These are phyloP conservation scores for Calliphora vomitoria DNA, from an alignment of 2,888 invertebrate species.

Conservation along the genomic window DNA sequence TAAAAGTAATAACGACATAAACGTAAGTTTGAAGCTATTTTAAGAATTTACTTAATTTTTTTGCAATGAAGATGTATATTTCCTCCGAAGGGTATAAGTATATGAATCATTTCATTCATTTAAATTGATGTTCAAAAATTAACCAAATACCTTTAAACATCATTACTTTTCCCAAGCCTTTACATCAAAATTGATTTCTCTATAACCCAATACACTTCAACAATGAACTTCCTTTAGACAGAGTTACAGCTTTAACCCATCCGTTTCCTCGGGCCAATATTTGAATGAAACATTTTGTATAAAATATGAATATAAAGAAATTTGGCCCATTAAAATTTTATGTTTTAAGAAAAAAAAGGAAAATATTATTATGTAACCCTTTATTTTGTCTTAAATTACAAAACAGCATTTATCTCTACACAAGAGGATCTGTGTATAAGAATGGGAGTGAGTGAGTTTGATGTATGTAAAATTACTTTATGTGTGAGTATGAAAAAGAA, in stretches of 20 bases:
- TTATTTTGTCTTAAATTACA: constrained; percentile 41
- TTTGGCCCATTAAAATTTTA: constrained; percentile 45
- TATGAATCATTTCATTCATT: too few relatives aligned
- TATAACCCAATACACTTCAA: neutral
- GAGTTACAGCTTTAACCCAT: neutral
- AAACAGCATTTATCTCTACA: neutral
- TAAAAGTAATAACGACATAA: too few relatives aligned
- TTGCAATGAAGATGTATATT: too few relatives aligned
- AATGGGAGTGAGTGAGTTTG: neutral
- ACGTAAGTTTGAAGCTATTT: too few relatives aligned
- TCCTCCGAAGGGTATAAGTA: too few relatives aligned
- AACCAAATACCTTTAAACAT: too few relatives aligned
- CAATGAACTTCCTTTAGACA: constrained; percentile 8
- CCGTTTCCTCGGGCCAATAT: constrained; percentile 2
- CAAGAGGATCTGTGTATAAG: neutral
- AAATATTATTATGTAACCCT: neutral
- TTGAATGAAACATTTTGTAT: constrained; percentile 12
- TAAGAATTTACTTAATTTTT: too few relatives aligned
- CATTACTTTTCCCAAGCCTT: too few relatives aligned
- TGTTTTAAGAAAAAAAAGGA: neutral
- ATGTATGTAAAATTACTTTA: constrained; percentile 53
- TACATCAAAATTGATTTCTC: neutral
- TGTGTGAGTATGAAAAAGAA: constrained; percentile 48
- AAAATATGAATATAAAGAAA: constrained; percentile 7
- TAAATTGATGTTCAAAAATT: too few relatives aligned